phyloP scores from a whole-genome alignment of 2,113 vertebrate genomes.

The Psilopsiagon aurifrons region DNA sequence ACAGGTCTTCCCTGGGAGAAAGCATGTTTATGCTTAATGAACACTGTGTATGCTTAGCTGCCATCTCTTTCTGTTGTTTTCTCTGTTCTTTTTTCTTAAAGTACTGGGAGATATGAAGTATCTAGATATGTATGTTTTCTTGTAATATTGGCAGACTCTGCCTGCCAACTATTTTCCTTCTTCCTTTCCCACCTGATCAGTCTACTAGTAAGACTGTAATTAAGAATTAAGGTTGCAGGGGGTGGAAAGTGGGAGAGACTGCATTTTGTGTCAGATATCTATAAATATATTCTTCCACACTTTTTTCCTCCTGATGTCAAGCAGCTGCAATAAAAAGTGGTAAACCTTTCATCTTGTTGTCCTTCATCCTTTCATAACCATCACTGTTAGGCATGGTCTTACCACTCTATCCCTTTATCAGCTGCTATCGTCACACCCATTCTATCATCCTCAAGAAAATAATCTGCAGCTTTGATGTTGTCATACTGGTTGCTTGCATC shows the following conservation, averaged over 20 bases:
- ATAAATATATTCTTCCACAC: not conserved
- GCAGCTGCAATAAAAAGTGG: not conserved
- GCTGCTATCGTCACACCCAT: not conserved
- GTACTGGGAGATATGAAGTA: not conserved
- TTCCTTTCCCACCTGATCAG: not conserved
- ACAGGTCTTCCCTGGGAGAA: not conserved
- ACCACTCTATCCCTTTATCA: not conserved
- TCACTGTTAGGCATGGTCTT: not conserved
- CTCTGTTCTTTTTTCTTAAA: not conserved
- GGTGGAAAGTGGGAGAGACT: not conserved
- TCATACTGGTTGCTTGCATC: not conserved
- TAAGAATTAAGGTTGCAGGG: not conserved
- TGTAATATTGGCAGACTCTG: not conserved
- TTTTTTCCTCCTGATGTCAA: not conserved
- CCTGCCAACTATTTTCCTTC: not conserved
- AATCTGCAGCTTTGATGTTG: not conserved
- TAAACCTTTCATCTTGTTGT: not conserved
- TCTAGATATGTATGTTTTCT: not conserved
- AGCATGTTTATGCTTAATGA: not conserved
- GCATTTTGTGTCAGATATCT: not conserved
- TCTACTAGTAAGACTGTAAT: not conserved
- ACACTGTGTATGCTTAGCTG: not conserved
- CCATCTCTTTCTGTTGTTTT: not conserved
- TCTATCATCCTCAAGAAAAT: not conserved
- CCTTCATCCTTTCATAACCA: fast-evolving